Conservation (phyloP, 2,113 vertebrate genomes). For the Brachyhypopomus occidentalis region DNA sequence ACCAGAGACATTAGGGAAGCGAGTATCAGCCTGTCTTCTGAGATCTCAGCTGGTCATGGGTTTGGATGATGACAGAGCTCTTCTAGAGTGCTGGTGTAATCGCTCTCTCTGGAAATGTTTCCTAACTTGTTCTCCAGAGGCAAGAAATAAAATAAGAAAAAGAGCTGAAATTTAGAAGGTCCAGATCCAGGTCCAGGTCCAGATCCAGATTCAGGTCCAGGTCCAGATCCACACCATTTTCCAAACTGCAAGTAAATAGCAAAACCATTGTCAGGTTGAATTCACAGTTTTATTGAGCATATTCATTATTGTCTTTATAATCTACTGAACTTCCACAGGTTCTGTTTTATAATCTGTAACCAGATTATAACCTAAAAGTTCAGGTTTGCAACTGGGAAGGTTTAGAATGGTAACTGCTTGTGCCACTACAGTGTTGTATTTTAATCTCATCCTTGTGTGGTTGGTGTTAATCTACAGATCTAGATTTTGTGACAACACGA, state of each 20-base stretch:
- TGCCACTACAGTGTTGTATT: too few relatives aligned
- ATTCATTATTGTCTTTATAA: too few relatives aligned
- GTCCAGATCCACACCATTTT: not conserved
- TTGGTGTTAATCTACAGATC: too few relatives aligned
- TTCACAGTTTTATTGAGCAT: too few relatives aligned
- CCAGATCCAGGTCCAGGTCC: not conserved
- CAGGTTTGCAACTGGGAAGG: too few relatives aligned
- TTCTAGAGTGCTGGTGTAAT: slow-evolving; percentile 5
- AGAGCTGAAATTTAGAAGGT: slow-evolving; percentile 9
- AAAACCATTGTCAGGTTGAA: not conserved
- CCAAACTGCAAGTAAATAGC: not conserved
- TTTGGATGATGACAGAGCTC: not conserved
- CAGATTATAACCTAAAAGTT: too few relatives aligned
- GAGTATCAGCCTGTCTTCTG: not conserved
- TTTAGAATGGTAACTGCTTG: too few relatives aligned
- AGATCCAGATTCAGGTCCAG: not conserved
- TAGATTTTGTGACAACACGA: too few relatives aligned
- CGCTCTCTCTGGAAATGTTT: not conserved
- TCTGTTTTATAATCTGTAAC: too few relatives aligned
- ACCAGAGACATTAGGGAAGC: not conserved
- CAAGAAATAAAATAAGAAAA: slow-evolving; percentile 1
- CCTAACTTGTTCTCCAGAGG: not conserved
- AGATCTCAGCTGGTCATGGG: not conserved
- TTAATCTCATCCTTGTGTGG: too few relatives aligned
- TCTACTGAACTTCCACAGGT: too few relatives aligned